Evolutionary conservation across 1,140 invertebrate genomes (phyloP).

Genomic region (Apis cerana): DNA sequence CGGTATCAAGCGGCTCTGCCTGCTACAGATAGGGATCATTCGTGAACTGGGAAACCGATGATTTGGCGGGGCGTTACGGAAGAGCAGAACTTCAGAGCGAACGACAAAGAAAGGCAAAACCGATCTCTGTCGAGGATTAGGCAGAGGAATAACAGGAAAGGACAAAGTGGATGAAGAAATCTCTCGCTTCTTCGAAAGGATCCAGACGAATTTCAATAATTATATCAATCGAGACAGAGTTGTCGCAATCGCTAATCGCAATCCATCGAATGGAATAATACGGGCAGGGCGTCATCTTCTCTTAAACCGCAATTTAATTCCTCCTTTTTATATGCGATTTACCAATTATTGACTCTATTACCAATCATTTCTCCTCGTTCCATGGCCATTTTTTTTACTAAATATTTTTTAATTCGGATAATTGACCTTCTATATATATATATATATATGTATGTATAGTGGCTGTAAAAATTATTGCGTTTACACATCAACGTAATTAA

Average conservation of each 20-base stretch:
- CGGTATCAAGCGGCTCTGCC: slow-evolving; percentile 28
- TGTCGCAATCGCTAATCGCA: slow-evolving; percentile 38
- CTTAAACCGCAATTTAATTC: not conserved
- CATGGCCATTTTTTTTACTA: no score
- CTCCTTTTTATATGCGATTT: not conserved
- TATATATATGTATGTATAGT: no score
- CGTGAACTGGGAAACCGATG: slow-evolving; percentile 32
- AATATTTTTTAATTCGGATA: no score
- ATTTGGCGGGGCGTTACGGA: not conserved
- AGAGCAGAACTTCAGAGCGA: not conserved
- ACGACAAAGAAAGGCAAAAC: not conserved
- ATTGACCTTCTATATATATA: no score
- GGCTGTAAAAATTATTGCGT: no score
- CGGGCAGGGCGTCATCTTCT: not conserved
- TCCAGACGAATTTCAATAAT: not conserved
- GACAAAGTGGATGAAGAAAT: not conserved
- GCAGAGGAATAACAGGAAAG: not conserved
- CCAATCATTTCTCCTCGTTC: not conserved
- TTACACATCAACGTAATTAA: no score
- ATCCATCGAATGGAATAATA: slow-evolving; percentile 15
- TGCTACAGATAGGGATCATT: slow-evolving; percentile 24
- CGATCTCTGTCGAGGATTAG: not conserved
- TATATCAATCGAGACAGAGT: not conserved
- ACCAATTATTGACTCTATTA: slow-evolving; percentile 10
- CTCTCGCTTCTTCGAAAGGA: not conserved